These are phyloP conservation scores for Eulithis prunata DNA, from an alignment of 2,888 invertebrate species.

Conservation along the genomic window DNA sequence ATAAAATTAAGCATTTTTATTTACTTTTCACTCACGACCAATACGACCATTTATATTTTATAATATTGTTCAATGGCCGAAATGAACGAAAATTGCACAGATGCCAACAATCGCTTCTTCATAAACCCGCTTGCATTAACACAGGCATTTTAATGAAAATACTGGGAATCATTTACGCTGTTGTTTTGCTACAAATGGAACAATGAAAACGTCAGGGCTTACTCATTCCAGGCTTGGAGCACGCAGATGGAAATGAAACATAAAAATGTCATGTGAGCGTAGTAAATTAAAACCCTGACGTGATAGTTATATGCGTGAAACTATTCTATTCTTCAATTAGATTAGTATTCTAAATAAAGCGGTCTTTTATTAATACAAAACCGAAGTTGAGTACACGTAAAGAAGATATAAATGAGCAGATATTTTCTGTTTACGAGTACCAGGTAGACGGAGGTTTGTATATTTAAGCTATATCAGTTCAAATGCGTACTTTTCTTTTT, in stretches of 20 bases:
- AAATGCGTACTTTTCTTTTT: too few relatives aligned
- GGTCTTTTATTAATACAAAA: too few relatives aligned
- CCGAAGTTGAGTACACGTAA: too few relatives aligned
- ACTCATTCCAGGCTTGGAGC: constrained; percentile 26
- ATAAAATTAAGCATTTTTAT: constrained; percentile 59
- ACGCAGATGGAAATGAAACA: constrained; percentile 30
- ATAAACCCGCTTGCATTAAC: constrained; percentile 22
- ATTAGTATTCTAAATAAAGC: not conserved
- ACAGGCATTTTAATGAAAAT: constrained; percentile 33
- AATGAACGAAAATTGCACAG: constrained; percentile 47
- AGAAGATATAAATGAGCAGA: too few relatives aligned
- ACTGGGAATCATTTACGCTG: constrained; percentile 28
- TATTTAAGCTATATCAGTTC: too few relatives aligned
- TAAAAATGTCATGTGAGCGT: constrained; percentile 34
- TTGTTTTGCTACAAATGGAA: constrained; percentile 26
- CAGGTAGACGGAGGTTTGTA: too few relatives aligned
- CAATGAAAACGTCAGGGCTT: constrained; percentile 28
- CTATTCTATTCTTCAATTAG: constrained; percentile 4
- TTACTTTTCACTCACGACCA: constrained; percentile 48
- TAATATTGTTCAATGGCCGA: constrained; percentile 49
- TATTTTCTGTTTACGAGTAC: too few relatives aligned
- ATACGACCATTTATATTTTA: constrained; percentile 51
- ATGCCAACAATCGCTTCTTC: constrained; percentile 50
- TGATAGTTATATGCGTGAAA: not conserved
- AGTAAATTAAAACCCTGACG: constrained; percentile 31